Percentiles rank a stretch among this genome's conserved stretches.
These are phyloP conservation scores for Sylvietta virens DNA, from an alignment of 2,113 vertebrate genomes.

Conservation along the genomic window DNA sequence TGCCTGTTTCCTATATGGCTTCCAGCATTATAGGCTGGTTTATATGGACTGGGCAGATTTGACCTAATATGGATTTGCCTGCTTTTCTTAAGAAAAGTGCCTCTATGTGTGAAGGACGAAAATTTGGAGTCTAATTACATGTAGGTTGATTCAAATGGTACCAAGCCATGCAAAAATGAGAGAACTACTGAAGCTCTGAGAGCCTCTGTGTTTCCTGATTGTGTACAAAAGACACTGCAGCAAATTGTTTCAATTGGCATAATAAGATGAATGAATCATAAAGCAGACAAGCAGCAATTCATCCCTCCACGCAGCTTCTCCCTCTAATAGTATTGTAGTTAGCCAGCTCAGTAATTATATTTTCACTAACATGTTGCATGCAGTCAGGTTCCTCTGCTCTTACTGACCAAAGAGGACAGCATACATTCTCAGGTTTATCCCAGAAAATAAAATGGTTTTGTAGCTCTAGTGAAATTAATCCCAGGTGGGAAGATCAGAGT, in stretches of 20 bases:
- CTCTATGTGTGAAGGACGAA: not conserved
- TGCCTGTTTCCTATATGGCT: not conserved
- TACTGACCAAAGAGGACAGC: not conserved
- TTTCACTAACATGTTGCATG: not conserved
- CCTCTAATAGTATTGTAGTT: not conserved
- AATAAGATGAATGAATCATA: constrained; percentile 63
- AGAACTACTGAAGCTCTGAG: constrained; percentile 1
- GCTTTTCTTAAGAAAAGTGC: not conserved
- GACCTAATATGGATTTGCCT: not conserved
- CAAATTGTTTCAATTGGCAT: constrained; percentile 57
- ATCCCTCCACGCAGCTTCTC: not conserved
- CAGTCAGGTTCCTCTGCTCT: not conserved
- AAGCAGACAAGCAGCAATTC: constrained; percentile 59
- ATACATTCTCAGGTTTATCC: not conserved
- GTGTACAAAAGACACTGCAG: constrained; percentile 51
- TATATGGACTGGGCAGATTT: not conserved
- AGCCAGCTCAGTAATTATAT: not conserved
- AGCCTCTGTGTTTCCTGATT: constrained; percentile 25
- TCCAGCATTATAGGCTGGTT: not conserved
- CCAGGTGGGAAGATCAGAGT: not conserved
- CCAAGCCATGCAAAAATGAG: not conserved
- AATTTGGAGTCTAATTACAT: not conserved
- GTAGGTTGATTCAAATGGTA: constrained; percentile 13
- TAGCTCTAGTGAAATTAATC: not conserved
- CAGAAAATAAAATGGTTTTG: not conserved